Percentiles rank a stretch among this genome's conserved stretches.
Evolutionary conservation across 2,797 vertebrate genomes (phyloP).

Genomic region (Urophycis tenuis): DNA sequence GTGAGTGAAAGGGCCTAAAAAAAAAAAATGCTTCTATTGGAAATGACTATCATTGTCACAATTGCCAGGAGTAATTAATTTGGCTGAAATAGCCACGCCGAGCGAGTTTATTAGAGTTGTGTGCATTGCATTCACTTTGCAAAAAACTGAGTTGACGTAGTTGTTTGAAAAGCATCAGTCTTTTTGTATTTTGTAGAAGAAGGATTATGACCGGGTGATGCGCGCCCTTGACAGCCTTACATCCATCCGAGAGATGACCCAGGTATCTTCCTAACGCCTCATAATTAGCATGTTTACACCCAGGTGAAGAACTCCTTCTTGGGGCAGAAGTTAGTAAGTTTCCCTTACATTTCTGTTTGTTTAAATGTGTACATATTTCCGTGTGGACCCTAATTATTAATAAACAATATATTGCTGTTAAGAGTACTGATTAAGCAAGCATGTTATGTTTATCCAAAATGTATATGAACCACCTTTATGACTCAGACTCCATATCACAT

Average conservation of each 20-base stretch:
- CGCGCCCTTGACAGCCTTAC: slow-evolving; percentile 85
- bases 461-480: not conserved
- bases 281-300: not conserved
- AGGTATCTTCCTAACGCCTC: slow-evolving; percentile 58
- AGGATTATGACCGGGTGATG: slow-evolving; percentile 86
- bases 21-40: not conserved
- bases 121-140: not conserved
- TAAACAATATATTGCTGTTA: not conserved
- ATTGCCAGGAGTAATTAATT: not conserved
- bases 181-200: slow-evolving; percentile 66
- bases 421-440: too few species aligned
- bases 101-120: not conserved
- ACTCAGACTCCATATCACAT: not conserved
- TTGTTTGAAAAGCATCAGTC: not conserved
- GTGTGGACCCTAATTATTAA: not conserved
- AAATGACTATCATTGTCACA: not conserved
- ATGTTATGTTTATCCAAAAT: not conserved
- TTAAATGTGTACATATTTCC: not conserved
- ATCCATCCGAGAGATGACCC: slow-evolving; percentile 88
- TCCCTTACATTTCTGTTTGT: not conserved
- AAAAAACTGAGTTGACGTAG: not conserved
- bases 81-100: not conserved
- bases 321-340: not conserved
- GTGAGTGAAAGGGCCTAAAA: too few species aligned
- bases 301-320: not conserved